Conservation (phyloP, 2,888 invertebrate species). For the Iselma pallidipennis region DNA sequence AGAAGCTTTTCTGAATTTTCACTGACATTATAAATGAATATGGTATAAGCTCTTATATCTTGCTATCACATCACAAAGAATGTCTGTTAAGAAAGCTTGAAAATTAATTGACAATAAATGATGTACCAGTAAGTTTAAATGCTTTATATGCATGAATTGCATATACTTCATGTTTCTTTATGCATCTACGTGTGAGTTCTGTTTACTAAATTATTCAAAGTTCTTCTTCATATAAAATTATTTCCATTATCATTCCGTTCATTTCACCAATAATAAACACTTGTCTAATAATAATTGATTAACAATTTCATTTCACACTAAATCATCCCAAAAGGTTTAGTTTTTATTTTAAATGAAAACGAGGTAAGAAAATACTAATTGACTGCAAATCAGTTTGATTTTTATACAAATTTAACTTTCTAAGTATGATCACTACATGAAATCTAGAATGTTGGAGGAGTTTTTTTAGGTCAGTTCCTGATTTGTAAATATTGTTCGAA, state of each 20-base stretch:
- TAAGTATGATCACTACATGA: no score
- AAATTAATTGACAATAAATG: constrained; percentile 3
- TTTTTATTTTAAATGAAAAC: no score
- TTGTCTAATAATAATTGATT: not conserved
- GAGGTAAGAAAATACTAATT: no score
- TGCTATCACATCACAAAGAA: not conserved
- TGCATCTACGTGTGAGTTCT: not conserved
- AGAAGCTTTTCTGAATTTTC: not conserved
- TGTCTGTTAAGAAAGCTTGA: not conserved
- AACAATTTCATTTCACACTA: no score
- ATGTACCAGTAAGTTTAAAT: not conserved
- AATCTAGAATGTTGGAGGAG: no score
- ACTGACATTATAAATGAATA: not conserved
- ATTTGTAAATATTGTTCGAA: no score
- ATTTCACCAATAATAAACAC: not conserved
- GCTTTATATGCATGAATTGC: not conserved
- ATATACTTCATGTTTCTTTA: not conserved
- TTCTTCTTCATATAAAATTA: not conserved
- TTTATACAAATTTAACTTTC: not conserved
- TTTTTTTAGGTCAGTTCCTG: no score
- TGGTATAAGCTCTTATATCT: not conserved
- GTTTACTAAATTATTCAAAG: not conserved
- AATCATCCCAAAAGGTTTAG: no score
- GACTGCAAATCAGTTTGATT: no score
- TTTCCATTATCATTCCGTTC: not conserved